phyloP scores from a whole-genome alignment of 2,888 invertebrate species.

The Drosophila peninsularis region DNA sequence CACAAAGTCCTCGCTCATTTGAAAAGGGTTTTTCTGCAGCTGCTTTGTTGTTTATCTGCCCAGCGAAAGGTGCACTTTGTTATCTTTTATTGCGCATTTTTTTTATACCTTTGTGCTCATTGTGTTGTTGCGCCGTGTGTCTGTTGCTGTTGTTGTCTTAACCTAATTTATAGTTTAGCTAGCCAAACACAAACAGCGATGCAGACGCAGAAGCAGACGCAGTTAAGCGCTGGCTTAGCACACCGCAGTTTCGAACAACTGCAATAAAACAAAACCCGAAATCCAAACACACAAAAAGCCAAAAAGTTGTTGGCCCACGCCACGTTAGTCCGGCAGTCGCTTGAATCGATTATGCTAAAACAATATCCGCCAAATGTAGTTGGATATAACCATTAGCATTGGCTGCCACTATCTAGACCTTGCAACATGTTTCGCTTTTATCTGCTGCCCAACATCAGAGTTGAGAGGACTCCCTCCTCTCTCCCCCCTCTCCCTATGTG shows the following conservation, averaged over 20 bases:
- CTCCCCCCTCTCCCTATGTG: neutral
- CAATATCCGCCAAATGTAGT: constrained; percentile 78
- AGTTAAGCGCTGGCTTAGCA: constrained; percentile 50
- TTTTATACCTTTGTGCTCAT: constrained; percentile 55
- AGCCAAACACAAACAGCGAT: constrained; percentile 33
- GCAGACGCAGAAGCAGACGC: constrained; percentile 8
- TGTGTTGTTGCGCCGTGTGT: constrained; percentile 20
- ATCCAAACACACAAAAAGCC: constrained; percentile 55
- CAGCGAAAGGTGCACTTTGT: constrained; percentile 79
- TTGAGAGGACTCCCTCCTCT: constrained; percentile 13
- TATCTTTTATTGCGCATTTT: constrained; percentile 81
- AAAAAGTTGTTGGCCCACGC: constrained; percentile 45
- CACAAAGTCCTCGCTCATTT: neutral
- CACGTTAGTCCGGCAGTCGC: constrained; percentile 63
- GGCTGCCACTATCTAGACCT: constrained; percentile 35
- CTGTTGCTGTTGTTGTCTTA: constrained; percentile 64
- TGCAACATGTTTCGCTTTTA: constrained; percentile 60
- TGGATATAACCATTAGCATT: constrained; percentile 65
- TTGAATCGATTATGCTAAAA: constrained; percentile 83
- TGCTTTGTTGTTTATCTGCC: constrained; percentile 69
- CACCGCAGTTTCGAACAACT: constrained; percentile 59
- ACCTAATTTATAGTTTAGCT: constrained; percentile 79
- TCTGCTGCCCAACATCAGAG: constrained; percentile 67
- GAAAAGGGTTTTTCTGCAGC: constrained; percentile 13
- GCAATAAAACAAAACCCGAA: constrained; percentile 75